Evolutionary conservation across 2,797 vertebrate genomes (phyloP).

Genomic region (Cyprinella venusta): DNA sequence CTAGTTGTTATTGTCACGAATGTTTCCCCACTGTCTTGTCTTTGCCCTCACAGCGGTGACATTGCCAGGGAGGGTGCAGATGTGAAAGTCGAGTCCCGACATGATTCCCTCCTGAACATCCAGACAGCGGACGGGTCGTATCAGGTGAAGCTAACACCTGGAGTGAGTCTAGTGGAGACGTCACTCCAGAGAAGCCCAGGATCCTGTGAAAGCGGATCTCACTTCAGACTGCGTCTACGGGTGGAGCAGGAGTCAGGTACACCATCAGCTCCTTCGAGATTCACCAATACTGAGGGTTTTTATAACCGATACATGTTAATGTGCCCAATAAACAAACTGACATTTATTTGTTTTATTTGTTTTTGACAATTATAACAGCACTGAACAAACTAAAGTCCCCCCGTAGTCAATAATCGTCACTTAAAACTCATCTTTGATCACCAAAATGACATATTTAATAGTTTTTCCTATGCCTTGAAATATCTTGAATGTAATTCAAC

Average conservation of each 20-base stretch:
- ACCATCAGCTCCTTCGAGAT: neutral
- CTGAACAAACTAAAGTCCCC: too few relatives aligned
- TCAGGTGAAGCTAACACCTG: conserved; percentile 77
- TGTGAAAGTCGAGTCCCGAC: conserved; percentile 71
- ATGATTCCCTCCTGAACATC: conserved; percentile 72
- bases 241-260: conserved; percentile 66
- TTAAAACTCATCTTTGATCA: too few relatives aligned
- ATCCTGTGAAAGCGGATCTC: conserved; percentile 77
- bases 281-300: rapidly evolving
- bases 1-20: neutral
- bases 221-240: conserved; percentile 80
- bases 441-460: too few relatives aligned
- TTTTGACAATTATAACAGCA: too few relatives aligned
- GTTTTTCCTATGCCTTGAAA: too few relatives aligned
- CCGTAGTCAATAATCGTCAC: too few relatives aligned
- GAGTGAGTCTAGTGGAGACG: conserved; percentile 78
- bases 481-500: too few relatives aligned
- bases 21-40: neutral
- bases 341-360: too few relatives aligned
- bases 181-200: conserved; percentile 69
- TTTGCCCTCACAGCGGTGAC: conserved; percentile 66
- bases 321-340: too few relatives aligned
- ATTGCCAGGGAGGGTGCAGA: conserved; percentile 64
- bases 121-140: conserved; percentile 65
- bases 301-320: too few relatives aligned